phyloP scores from a whole-genome alignment of 2,113 vertebrate genomes.

The Bubo scandiacus region DNA sequence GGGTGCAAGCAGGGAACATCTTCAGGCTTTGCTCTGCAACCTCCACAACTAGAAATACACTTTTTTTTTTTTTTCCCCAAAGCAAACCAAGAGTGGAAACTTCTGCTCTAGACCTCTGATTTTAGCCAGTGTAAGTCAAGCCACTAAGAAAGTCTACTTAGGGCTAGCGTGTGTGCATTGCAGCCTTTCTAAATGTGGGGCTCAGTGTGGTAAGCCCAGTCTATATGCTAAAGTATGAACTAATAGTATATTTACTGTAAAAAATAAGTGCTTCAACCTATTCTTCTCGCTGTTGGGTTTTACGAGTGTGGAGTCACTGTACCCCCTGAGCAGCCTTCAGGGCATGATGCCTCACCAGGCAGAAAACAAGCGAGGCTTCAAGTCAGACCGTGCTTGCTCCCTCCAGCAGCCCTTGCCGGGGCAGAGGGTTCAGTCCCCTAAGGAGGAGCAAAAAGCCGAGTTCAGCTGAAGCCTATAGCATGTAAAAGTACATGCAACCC shows the following conservation, averaged over 20 bases:
- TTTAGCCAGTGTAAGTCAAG: not conserved
- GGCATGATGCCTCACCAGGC: not conserved
- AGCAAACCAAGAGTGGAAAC: not conserved
- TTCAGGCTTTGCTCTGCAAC: not conserved
- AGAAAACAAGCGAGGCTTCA: not conserved
- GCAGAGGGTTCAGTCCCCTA: fast-evolving
- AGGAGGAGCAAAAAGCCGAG: not conserved
- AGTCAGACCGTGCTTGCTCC: fast-evolving
- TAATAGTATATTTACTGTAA: not conserved
- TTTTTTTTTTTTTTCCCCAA: too few species aligned
- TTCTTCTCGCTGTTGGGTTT: not conserved
- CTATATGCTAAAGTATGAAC: not conserved
- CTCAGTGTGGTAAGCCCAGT: not conserved
- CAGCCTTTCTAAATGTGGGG: not conserved
- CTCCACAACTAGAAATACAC: not conserved
- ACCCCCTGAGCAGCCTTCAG: not conserved
- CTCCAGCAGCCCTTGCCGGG: not conserved
- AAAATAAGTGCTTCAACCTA: not conserved
- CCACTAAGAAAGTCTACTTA: not conserved
- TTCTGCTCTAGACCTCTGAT: not conserved
- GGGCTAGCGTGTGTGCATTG: not conserved
- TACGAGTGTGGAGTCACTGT: fast-evolving
- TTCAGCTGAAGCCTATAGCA: not conserved
- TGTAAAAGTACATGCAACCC: fast-evolving
- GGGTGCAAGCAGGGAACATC: not conserved